Base-by-base conservation (phyloP, 2,888 invertebrate genomes). In the Schizotus pectinicornis region DNA sequence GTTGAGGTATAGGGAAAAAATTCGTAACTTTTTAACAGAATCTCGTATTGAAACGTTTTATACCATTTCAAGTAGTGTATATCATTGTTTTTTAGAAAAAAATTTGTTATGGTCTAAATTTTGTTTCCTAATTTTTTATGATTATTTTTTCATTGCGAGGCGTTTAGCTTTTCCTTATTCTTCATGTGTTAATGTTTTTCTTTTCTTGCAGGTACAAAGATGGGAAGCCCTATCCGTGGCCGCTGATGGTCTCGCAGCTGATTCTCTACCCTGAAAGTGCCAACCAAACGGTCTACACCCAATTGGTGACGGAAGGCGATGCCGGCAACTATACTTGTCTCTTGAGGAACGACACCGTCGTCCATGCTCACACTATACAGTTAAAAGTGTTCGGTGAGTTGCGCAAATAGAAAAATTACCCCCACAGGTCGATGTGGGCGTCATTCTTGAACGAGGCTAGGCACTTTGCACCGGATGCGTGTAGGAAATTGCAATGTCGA, bases 281-380 rank as follows among this genome's bases (percentile, higher is more conserved):
- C 58, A 91, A 91, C 80, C 91, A 91, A 80, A 91, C 91, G 47
- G 84, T 91, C 69, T 90, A 90, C 81, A 86, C 89, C 22, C 83
- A 85, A 66, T 81, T 81, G 36, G 85, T 88, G 22, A 82, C 84
- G 34, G 81, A 83, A 43, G 83, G 84, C 5, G 91, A 91, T 77
- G 84, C 86, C 34, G 91, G 91, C 55, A 86, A 87, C 79, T 91
- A 91, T 79, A 88, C 88, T 42, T 91, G 91, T 74, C 82, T 87
- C 12, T 82, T 90, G 64, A 84, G 85, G 75, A 90, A 91, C 76
- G 90, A 90, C 70, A 88, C 89, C 0, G 84, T 85, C 71, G 81
- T 83, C 61, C 81, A 85, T 64, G 82, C 83, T 37, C 89, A 89
- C 73, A 86, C 85, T 48, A 86, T 89, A 64, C 81, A 82, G 48